phyloP scores from a whole-genome alignment of 2,113 vertebrate genomes.

The Pipra filicauda region DNA sequence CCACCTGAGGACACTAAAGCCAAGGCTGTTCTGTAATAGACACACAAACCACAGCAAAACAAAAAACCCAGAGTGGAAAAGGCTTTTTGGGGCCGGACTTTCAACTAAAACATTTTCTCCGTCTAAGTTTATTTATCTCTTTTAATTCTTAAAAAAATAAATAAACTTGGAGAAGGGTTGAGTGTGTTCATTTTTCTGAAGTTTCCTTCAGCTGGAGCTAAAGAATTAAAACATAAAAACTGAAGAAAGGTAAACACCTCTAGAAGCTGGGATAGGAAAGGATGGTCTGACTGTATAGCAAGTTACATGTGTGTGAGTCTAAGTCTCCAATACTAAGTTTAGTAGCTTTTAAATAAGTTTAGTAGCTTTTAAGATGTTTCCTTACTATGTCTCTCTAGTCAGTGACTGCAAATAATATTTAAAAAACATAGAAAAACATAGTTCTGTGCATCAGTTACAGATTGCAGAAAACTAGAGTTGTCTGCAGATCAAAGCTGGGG shows the following conservation, averaged over 20 bases:
- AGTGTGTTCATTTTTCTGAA: not conserved
- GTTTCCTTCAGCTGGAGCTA: not conserved
- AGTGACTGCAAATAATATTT: not conserved
- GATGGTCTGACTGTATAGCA: not conserved
- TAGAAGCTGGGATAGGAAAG: not conserved
- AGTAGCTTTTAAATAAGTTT: not conserved
- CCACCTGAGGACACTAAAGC: not conserved
- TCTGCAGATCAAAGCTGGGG: not conserved
- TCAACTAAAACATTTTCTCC: not conserved
- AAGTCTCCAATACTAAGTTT: not conserved
- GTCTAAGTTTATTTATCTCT: not conserved
- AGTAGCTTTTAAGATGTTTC: not conserved
- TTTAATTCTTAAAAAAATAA: not conserved
- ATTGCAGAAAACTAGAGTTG: not conserved
- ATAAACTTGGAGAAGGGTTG: not conserved
- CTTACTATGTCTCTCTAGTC: not conserved
- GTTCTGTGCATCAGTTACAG: not conserved
- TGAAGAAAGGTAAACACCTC: not conserved
- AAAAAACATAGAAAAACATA: not conserved
- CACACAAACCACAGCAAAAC: not conserved
- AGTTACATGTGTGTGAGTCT: not conserved
- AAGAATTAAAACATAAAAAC: not conserved
- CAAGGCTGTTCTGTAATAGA: not conserved
- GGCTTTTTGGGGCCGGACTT: not conserved
- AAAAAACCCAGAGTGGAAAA: not conserved